Percentiles rank a stretch among this genome's conserved stretches.
Evolutionary conservation across 2,888 invertebrate genomes (phyloP).

Genomic region (Sinodicranocentrus sp.): DNA sequence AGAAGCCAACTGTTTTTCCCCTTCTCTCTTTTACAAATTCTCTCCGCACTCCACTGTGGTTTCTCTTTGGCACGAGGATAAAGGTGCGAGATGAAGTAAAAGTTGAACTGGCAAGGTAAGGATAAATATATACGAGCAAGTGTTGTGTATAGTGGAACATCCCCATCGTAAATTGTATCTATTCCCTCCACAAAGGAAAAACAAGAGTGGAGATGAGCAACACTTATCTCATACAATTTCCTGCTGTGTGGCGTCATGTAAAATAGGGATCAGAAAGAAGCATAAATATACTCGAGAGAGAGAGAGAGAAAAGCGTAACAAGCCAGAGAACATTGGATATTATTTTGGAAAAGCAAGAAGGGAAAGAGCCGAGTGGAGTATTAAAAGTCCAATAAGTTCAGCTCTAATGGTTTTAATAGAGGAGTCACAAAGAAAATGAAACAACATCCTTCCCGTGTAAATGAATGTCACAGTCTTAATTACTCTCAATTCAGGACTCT

Average conservation of each 20-base stretch:
- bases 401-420: conserved; percentile 71
- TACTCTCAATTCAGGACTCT: conserved; percentile 57
- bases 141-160: too few species aligned
- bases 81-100: conserved; percentile 12
- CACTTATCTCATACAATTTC: conserved; percentile 12
- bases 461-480: conserved; percentile 71
- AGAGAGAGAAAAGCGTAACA: not conserved
- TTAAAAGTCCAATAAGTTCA: conserved; percentile 69
- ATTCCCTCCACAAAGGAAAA: not conserved
- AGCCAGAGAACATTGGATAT: not conserved
- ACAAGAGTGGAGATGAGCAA: conserved; percentile 7
- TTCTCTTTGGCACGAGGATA: not conserved
- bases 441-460: conserved; percentile 63
- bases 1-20: not conserved
- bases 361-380: conserved; percentile 8
- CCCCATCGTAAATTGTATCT: not conserved
- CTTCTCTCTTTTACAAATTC: not conserved
- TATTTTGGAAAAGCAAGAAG: not conserved
- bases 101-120: not conserved
- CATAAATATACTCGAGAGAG: not conserved
- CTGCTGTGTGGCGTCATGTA: conserved; percentile 31
- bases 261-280: conserved; percentile 13
- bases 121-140: too few species aligned
- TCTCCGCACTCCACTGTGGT: conserved; percentile 1
- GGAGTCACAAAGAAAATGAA: conserved; percentile 65